Base-by-base conservation (phyloP, 2,113 vertebrate species). In the Lepus europaeus region DNA sequence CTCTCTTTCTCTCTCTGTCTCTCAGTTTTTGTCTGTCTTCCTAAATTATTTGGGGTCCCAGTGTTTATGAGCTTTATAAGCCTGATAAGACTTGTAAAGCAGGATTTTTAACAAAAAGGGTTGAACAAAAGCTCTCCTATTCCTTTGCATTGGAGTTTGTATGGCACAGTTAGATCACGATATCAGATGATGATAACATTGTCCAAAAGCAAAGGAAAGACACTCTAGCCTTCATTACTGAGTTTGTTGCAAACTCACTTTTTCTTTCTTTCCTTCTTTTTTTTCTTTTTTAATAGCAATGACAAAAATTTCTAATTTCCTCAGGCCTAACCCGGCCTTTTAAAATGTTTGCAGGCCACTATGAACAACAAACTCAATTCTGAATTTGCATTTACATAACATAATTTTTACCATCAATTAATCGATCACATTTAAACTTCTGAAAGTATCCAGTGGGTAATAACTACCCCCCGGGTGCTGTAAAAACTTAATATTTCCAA, bases 381-480 rank as follows among this genome's bases (percentile, higher is more conserved):
- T 90, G 95, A 98, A 98, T 98, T 98, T 98, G 97, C 96, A 97
- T 98, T 98, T 98, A 98, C 96, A 87, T 97, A 98, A 97, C 97
- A 98, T 97, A 97, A 97, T 96, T 97, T 98, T 98, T 98, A 97
- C 97, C 97, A 98, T 96, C 98, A 98, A 98, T 98, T 98, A 98
- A 98, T 98, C 94, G 97, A 98, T 98, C 97, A 95, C 78, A 97
- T 98, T 98, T 98, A 98, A 98, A 96, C 98, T 97, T 95, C 97
- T 98, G 87, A 96, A 97, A 97, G 97, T 97, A 97, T 78, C 94
- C 91, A 95, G 78, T 89, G 93, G 97, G 95, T 97, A 98, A 97
- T 96, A 97, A 95, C 86, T 96, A 81, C 90, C 97, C 97, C 96
- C 92, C 94, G 3, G 97, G 98, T 95, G 87, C 91, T 96, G 22